Evolutionary conservation across 1,140 invertebrate species (phyloP).

Genomic region (Drosophila orosa): DNA sequence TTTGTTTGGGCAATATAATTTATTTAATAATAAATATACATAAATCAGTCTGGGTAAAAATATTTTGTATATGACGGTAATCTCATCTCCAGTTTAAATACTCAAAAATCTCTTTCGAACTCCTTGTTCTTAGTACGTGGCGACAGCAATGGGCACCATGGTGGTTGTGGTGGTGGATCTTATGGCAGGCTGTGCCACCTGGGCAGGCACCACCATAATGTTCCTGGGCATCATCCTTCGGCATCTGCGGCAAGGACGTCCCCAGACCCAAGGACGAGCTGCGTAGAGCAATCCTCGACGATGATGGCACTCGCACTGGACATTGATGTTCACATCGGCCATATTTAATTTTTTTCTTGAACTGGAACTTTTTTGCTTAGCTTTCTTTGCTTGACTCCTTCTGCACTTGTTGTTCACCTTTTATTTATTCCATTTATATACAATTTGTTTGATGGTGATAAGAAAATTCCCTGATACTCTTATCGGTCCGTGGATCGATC

Average conservation of each 20-base stretch:
- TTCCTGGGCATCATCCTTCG: conserved; percentile 50
- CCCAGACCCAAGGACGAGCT: conserved; percentile 40
- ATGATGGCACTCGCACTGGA: conserved; percentile 60
- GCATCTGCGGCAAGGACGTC: conserved; percentile 55
- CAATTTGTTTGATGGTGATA: background rate
- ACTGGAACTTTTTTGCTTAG: background rate
- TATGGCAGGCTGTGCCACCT: conserved; percentile 1
- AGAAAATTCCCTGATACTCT: background rate
- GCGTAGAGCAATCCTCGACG: conserved; percentile 37
- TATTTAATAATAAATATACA: background rate
- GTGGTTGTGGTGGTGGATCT: conserved; percentile 6
- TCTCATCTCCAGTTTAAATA: background rate
- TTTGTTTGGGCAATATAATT: background rate
- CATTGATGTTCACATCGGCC: conserved; percentile 29
- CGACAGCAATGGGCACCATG: conserved; percentile 2
- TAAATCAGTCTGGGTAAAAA: background rate
- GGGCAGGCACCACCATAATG: conserved; percentile 52
- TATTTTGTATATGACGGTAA: background rate
- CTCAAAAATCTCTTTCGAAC: background rate
- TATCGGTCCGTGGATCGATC: conserved; percentile 15
- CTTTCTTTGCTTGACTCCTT: background rate
- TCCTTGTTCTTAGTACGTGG: background rate
- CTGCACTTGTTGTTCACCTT: background rate
- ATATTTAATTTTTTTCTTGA: conserved; percentile 4
- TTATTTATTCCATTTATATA: conserved; percentile 22